phyloP scores from a whole-genome alignment of 1,140 invertebrate genomes.

The Carposina sasakii region DNA sequence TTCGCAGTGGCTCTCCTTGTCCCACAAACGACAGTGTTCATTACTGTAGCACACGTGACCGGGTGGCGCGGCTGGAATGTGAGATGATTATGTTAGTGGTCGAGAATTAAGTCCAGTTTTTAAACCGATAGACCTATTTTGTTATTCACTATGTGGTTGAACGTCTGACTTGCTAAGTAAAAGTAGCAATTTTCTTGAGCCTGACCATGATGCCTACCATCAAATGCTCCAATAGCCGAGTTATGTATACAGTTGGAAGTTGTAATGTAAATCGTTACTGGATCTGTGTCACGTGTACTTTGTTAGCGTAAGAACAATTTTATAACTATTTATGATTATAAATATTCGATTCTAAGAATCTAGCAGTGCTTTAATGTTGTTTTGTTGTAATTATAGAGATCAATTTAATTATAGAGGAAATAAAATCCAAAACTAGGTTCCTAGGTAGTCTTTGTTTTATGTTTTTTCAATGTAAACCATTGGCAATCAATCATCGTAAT shows the following conservation, averaged over 20 bases:
- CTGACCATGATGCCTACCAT: conserved; percentile 32
- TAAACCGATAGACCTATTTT: not conserved
- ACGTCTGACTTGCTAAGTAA: not conserved
- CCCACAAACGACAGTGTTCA: conserved; percentile 88
- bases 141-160: not conserved
- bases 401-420: too few species aligned
- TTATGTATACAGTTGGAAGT: conserved; percentile 35
- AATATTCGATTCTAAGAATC: too few species aligned
- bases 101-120: conserved; percentile 11
- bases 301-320: too few species aligned
- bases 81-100: conserved; percentile 14
- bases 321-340: too few species aligned
- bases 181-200: conserved; percentile 37
- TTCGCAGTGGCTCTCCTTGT: conserved; percentile 87
- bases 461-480: too few species aligned
- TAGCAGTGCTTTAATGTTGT: too few species aligned
- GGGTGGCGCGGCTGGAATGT: conserved; percentile 83
- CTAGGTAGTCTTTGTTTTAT: too few species aligned
- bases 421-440: too few species aligned
- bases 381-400: too few species aligned
- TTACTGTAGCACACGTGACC: conserved; percentile 93
- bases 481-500: too few species aligned
- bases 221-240: conserved; percentile 42
- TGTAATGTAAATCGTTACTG: too few species aligned
- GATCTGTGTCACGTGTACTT: too few species aligned